phyloP scores from a whole-genome alignment of 2,888 invertebrate species.

The Tryphoninae sp. region DNA sequence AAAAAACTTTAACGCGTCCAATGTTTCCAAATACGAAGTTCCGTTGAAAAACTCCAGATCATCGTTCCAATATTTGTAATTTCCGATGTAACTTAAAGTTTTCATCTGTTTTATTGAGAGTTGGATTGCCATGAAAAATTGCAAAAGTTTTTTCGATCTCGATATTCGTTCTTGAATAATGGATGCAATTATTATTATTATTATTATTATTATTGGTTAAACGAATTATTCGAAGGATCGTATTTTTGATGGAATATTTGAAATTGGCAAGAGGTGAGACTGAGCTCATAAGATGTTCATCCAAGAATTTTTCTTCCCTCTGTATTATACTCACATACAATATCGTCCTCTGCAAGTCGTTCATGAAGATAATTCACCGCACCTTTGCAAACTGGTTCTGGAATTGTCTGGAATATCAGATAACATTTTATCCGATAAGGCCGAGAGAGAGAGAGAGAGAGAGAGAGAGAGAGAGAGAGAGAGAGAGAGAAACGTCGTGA shows the following conservation, averaged over 20 bases:
- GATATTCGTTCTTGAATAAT: conserved; percentile 7
- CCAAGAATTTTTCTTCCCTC: conserved; percentile 9
- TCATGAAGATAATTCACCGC: conserved; percentile 37
- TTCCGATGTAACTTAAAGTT: conserved; percentile 25
- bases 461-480: not conserved
- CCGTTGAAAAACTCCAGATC: conserved; percentile 8
- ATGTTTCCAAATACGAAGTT: conserved; percentile 11
- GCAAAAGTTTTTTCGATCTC: conserved; percentile 16
- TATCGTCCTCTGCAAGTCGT: conserved; percentile 23
- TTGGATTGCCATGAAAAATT: too few relatives aligned
- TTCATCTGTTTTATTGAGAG: not conserved
- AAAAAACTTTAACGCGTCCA: not conserved
- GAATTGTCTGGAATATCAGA: conserved; percentile 57
- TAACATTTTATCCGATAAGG: conserved; percentile 57
- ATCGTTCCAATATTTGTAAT: conserved; percentile 23
- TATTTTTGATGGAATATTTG: conserved; percentile 19
- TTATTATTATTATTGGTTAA: conserved; percentile 25
- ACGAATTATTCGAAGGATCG: conserved; percentile 18
- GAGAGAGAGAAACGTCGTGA: conserved; percentile 3
- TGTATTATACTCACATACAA: not conserved
- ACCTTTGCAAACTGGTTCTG: conserved; percentile 53
- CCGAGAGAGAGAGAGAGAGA: conserved; percentile 11
- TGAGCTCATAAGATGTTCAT: conserved; percentile 14
- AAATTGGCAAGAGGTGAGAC: conserved; percentile 17
- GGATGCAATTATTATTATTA: conserved; percentile 29